Evolutionary conservation across 2,797 vertebrate species (phyloP).

Genomic region (Podarcis lilfordi): DNA sequence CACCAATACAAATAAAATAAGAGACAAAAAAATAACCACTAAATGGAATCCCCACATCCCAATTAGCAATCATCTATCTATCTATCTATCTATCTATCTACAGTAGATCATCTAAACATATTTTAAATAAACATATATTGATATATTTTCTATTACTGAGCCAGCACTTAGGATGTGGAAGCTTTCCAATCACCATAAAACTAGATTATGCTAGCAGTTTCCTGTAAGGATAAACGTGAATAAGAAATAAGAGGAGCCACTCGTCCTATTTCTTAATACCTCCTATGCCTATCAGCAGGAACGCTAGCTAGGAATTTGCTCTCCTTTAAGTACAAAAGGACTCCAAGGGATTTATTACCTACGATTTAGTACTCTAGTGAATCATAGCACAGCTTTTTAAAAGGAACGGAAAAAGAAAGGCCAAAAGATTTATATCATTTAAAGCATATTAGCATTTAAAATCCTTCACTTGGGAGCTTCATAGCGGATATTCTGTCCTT

Average conservation of each 20-base stretch:
- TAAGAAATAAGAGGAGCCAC: background rate
- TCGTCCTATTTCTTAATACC: background rate
- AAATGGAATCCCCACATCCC: background rate
- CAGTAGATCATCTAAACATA: background rate
- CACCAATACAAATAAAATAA: background rate
- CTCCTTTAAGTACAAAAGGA: constrained; percentile 22
- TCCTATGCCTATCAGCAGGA: background rate
- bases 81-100: no score
- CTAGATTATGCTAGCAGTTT: constrained; percentile 28
- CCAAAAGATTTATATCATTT: background rate
- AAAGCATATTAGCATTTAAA: background rate
- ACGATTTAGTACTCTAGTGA: background rate
- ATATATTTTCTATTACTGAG: constrained; percentile 12
- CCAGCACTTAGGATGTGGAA: constrained; percentile 45
- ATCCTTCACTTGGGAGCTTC: background rate
- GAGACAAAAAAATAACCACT: background rate
- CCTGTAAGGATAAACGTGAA: constrained; percentile 13
- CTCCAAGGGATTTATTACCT: background rate
- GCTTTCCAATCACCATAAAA: constrained; percentile 25
- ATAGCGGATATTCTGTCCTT: background rate
- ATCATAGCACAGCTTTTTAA: background rate
- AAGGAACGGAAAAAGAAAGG: accelerated
- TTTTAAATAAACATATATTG: background rate
- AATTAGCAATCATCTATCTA: background rate
- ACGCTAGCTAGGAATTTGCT: background rate